phyloP scores from a whole-genome alignment of 2,113 vertebrate genomes.

The Thalassoma bifasciatum region DNA sequence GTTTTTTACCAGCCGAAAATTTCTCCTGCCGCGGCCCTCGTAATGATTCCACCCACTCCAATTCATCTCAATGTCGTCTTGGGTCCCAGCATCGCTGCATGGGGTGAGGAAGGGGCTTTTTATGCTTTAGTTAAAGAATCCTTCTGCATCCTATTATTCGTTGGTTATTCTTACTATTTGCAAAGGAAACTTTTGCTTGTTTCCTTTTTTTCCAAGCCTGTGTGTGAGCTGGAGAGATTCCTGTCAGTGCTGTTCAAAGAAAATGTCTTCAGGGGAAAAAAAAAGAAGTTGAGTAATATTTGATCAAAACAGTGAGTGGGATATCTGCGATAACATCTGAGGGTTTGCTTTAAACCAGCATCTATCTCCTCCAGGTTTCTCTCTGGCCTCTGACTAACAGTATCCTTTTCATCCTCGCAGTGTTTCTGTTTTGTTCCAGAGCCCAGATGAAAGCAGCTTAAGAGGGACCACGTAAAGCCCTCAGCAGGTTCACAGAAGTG shows the following conservation, averaged over 20 bases:
- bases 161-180: conserved; percentile 42
- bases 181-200: conserved; percentile 26
- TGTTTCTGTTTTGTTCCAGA: conserved; percentile 34
- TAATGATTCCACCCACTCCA: conserved; percentile 73
- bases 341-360: conserved; percentile 28
- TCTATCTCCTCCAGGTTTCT: conserved; percentile 25
- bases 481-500: conserved; percentile 37
- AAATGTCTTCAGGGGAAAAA: conserved; percentile 23
- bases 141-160: conserved; percentile 38
- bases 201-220: conserved; percentile 24
- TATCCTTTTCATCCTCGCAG: conserved; percentile 30
- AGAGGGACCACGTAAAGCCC: conserved; percentile 35
- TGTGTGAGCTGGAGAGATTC: conserved; percentile 10
- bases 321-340: conserved; percentile 19
- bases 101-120: conserved; percentile 36
- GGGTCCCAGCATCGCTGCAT: conserved; percentile 53
- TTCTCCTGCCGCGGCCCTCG: conserved; percentile 52
- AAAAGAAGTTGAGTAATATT: conserved; percentile 12
- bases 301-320: conserved; percentile 22
- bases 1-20: conserved; percentile 48
- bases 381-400: conserved; percentile 34
- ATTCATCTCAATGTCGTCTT: conserved; percentile 57
- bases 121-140: conserved; percentile 39
- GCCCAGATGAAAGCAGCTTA: conserved; percentile 43
- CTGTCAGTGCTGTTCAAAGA: conserved; percentile 27